Base-by-base conservation (phyloP, 64 coral and sea anemone species). In the Montipora foliosa region DNA sequence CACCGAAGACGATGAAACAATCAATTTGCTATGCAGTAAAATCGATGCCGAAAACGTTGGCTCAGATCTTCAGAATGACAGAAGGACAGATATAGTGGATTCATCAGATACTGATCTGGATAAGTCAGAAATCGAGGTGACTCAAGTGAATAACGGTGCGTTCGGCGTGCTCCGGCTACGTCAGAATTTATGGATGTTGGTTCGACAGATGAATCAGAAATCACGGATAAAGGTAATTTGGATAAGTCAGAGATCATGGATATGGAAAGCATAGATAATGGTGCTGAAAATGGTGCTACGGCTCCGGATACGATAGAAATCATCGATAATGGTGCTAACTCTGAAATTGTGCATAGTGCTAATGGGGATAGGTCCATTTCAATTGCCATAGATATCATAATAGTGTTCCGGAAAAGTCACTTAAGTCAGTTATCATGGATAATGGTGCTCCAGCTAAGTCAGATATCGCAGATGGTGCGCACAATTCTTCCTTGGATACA, bases 41-140 rank as follows among this genome's bases (percentile, higher is more conserved):
- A 87, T 70, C 19, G 84, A 87, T 44, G 44, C 51, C 71, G 84
- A 50, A 73, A 22, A 70, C 84, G 84, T 71, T 87, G 17, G 70
- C 62, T 72, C 64, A 80, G 78, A 80, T 60, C 79, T 81, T 81
- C 53, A 81, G 53, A 81, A 44, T 81, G 79, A 81, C 51, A 81
- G 52, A n/a, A 22, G 55, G 16, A 60, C 20, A 81, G 20, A 81
- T 81, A 29, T 29, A 61, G 51, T 81, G 79, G 79, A 81, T 61
- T 81, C 21, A 37, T 81, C 47, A 81, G 51, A 81, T 81, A 59
- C 79, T 81, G 51, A 17, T 25, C 79, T 25, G 52, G 79, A 81
- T 81, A 81, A 58, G 19, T 81, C 79, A 81, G 79, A 81, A 59
- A 81, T 81, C 49, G 47, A 51, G 77, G 49, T 51, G 77, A 51